These are phyloP conservation scores for Carcina quercana DNA, from an alignment of 2,888 invertebrate genomes.

Conservation along the genomic window DNA sequence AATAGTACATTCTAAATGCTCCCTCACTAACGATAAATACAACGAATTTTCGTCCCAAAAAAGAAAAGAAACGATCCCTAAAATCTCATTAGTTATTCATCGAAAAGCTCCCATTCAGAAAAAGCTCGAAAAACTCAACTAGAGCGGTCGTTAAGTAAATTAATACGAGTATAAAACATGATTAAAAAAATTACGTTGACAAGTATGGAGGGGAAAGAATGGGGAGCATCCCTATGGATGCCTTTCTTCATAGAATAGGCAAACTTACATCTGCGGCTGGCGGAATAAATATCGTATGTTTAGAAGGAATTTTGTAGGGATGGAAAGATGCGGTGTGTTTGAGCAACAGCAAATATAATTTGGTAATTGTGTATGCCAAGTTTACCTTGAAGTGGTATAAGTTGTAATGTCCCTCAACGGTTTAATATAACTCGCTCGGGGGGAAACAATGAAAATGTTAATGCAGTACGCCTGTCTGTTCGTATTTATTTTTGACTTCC, in stretches of 20 bases:
- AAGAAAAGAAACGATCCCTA: no score
- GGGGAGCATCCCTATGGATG: conserved; percentile 58
- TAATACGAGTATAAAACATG: conserved; percentile 72
- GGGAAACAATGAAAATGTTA: conserved; percentile 68
- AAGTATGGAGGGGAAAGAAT: conserved; percentile 36
- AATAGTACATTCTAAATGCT: no score
- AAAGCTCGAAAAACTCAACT: conserved; percentile 33
- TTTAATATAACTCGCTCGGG: conserved; percentile 54
- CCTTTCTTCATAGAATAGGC: conserved; percentile 40
- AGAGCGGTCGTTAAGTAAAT: conserved; percentile 69
- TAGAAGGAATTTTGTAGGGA: conserved; percentile 22
- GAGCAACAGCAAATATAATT: conserved; percentile 19
- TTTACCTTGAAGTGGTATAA: conserved; percentile 66
- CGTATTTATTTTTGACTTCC: conserved; percentile 53
- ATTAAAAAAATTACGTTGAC: conserved; percentile 72
- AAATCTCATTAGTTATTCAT: conserved; percentile 71
- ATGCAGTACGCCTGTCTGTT: conserved; percentile 32
- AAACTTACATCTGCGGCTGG: conserved; percentile 16
- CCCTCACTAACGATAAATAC: no score
- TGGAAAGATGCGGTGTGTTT: conserved; percentile 13
- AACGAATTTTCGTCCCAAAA: no score
- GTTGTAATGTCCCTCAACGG: conserved; percentile 63
- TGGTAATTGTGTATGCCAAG: conserved; percentile 54
- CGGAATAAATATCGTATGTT: no score
- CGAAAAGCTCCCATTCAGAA: conserved; percentile 56